A percentile compares a stretch with the other conserved stretches of the same genome.
These are phyloP conservation scores for Macrochelys suwanniensis DNA, from an alignment of 2,797 vertebrate species.

Conservation along the genomic window DNA sequence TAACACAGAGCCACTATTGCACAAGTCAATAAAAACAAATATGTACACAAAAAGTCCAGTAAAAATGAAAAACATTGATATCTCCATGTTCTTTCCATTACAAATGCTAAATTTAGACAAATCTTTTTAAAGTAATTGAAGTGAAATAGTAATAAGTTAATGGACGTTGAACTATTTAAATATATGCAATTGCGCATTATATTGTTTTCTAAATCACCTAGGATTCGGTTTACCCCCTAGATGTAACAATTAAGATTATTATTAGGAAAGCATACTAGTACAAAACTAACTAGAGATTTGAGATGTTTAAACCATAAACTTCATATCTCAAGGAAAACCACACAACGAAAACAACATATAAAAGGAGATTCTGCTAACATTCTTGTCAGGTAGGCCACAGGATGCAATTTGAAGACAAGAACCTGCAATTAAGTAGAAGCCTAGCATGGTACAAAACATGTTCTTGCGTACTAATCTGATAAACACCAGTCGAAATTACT, in stretches of 20 bases:
- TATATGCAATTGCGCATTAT: not conserved
- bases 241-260: not conserved
- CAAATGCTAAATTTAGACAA: slow-evolving; percentile 40
- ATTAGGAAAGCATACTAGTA: not conserved
- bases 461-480: slow-evolving; percentile 6
- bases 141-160: slow-evolving; percentile 28
- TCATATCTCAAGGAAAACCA: not conserved
- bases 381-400: slow-evolving; percentile 16
- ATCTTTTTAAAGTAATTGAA: slow-evolving; percentile 25
- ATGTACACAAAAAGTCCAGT: slow-evolving; percentile 8
- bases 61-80: slow-evolving; percentile 53
- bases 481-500: not conserved
- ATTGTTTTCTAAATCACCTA: slow-evolving; percentile 2
- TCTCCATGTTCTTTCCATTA: not conserved
- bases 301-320: slow-evolving; percentile 25
- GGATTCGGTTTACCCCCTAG: not conserved
- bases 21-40: not conserved
- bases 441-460: not conserved
- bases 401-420: not conserved
- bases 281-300: slow-evolving; percentile 13
- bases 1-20: not conserved
- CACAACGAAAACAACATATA: not conserved
- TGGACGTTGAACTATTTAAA: slow-evolving; percentile 12
- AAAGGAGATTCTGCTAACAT: not conserved
- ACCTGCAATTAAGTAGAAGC: slow-evolving; percentile 34